Base-by-base conservation (phyloP, 2,113 vertebrate genomes). In the Lipophrys pholis region DNA sequence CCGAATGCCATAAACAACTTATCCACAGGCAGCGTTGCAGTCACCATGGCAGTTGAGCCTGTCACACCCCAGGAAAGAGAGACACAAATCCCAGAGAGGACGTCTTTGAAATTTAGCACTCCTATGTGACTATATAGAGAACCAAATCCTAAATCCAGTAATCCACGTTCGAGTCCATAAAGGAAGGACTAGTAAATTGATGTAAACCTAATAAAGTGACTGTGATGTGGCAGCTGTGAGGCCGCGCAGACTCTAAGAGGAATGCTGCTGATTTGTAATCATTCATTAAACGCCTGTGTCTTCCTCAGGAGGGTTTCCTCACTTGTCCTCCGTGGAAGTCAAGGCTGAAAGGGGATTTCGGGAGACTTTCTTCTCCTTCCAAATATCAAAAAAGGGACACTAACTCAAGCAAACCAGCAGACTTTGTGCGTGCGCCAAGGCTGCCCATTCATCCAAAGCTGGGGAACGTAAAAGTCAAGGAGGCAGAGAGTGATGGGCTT, bases 1-100 rank as follows among this genome's bases (percentile, higher is more conserved):
- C 78, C 72, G 81, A 81, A 82, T 15, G 58, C 78, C 84, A 80
- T 85, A 88, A 90, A 90, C 83, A 88, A 83, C 12, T 7, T n/a
- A 49, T 81, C 78, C 77, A 43, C 76, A 59, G 68, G 75, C 78
- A 58, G 73, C 54, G 60, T 55, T 55, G 74, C 70, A 81, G 85
- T 59, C 85, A 56, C 41, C 67, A 66, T 51, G 80, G 71, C 62
- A 62, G 80, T 67, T 7, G 1, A 36, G 69, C 41, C 46, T 66
- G 10, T 48, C 35, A 14, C 6, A 14, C 59, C 73, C 17, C 36
- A 6, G 55, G 14, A 67, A 67, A 45, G 21, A 63, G 40, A 64
- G 11, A 46, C 52, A 15, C 69, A 46, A 46, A 41, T 16, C 45
- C n/a, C 45, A 17, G 52, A 51, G 15, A 5, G 62, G 15, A n/a